These are phyloP conservation scores for Dicerorhinus sumatrensis DNA, from an alignment of 2,113 vertebrate genomes.

Conservation along the genomic window DNA sequence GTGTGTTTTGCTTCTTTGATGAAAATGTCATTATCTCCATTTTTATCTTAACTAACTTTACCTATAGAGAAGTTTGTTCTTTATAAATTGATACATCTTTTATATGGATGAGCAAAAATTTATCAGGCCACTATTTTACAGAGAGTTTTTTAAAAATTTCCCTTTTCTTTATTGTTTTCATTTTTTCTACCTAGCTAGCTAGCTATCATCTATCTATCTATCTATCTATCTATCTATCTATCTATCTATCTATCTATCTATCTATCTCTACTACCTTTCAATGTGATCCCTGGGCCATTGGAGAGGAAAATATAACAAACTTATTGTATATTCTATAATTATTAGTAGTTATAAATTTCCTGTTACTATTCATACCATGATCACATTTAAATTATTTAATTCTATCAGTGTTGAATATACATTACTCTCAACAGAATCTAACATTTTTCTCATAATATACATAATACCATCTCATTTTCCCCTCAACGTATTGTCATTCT, in stretches of 20 bases:
- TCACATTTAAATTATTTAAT: conserved; percentile 40
- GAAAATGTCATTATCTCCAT: background rate
- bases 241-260: accelerated
- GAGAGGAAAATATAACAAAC: background rate
- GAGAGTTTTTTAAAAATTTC: background rate
- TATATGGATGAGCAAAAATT: background rate
- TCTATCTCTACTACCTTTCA: background rate
- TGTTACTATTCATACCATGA: conserved; percentile 26
- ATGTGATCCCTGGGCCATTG: background rate
- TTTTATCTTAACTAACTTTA: background rate
- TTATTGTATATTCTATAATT: conserved; percentile 10
- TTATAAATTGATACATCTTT: background rate
- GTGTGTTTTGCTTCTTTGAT: accelerated
- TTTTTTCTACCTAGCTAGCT: background rate
- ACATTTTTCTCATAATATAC: background rate
- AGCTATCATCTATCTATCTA: too few relatives aligned
- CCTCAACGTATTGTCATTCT: conserved; percentile 18
- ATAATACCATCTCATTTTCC: background rate
- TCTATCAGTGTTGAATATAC: conserved; percentile 26
- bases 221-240: background rate
- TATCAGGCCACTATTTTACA: background rate
- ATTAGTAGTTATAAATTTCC: background rate
- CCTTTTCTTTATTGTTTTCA: background rate
- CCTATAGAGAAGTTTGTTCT: background rate
- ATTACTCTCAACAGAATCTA: background rate